Conservation (phyloP, 2,113 vertebrate species). For the Strix uralensis region DNA sequence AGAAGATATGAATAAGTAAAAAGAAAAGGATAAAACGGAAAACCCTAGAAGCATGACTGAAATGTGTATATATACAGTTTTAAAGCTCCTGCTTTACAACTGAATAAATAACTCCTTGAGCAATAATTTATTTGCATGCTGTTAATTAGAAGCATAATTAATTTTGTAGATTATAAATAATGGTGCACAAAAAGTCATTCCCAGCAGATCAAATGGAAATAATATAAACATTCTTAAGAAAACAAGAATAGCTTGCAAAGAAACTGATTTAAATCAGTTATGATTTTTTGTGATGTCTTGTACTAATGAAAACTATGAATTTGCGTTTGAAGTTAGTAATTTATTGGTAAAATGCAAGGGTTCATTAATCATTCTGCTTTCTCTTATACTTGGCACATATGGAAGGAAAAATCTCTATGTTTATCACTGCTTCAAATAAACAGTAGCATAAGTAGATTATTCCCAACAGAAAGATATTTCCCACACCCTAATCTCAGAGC, state of each 20-base stretch:
- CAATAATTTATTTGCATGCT: constrained; percentile 78
- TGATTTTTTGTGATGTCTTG: constrained; percentile 4
- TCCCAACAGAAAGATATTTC: constrained; percentile 86
- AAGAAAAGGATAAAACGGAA: background rate
- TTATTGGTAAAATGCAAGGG: constrained; percentile 67
- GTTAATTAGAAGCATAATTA: constrained; percentile 83
- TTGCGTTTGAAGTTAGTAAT: constrained; percentile 72
- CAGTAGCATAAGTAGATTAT: constrained; percentile 84
- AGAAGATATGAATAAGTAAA: constrained; percentile 17
- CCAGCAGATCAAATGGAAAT: constrained; percentile 73
- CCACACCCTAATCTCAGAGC: constrained; percentile 82
- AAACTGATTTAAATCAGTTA: constrained; percentile 57
- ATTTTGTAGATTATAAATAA: constrained; percentile 81
- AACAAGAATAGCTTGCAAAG: constrained; percentile 37
- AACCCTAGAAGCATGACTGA: constrained; percentile 39
- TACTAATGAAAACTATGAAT: constrained; percentile 61
- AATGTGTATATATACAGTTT: background rate
- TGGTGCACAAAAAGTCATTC: constrained; percentile 69
- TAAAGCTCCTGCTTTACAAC: constrained; percentile 61
- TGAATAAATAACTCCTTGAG: constrained; percentile 76
- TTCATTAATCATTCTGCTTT: constrained; percentile 87
- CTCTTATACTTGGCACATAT: constrained; percentile 80
- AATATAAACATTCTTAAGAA: constrained; percentile 68
- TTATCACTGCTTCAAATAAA: constrained; percentile 87
- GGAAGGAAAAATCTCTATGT: constrained; percentile 85